A percentile compares a stretch with the other conserved stretches of the same genome.
These are phyloP conservation scores for Chloropsis cyanopogon DNA, from an alignment of 2,113 vertebrate species.

Conservation along the genomic window DNA sequence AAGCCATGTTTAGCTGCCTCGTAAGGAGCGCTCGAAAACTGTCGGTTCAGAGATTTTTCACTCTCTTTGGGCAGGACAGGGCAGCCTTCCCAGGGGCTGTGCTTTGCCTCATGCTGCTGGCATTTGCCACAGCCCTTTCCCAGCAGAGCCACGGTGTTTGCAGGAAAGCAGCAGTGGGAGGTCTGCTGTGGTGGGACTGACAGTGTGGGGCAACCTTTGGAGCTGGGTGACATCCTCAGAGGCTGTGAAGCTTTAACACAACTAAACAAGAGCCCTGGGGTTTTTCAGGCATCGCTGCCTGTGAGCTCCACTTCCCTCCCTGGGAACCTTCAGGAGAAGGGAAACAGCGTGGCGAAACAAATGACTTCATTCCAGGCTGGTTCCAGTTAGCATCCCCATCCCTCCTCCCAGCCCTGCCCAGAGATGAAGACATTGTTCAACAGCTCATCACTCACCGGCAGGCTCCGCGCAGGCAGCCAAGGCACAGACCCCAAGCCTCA, in stretches of 20 bases:
- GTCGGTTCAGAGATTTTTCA: background rate
- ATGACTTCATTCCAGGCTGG: conserved; percentile 55
- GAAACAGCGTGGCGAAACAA: background rate
- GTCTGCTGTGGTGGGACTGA: background rate
- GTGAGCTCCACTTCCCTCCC: background rate
- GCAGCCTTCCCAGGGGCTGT: rapidly evolving
- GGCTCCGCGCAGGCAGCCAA: conserved; percentile 26
- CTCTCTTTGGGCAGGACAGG: background rate
- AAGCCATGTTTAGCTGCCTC: background rate
- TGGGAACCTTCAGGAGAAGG: background rate
- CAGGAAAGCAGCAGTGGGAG: background rate
- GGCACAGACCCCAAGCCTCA: background rate
- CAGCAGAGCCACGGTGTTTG: background rate
- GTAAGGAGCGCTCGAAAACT: background rate
- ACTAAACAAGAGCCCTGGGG: rapidly evolving
- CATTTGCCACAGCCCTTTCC: background rate
- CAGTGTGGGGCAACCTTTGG: background rate
- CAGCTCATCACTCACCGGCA: conserved; percentile 56
- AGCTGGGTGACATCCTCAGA: rapidly evolving
- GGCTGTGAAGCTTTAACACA: background rate
- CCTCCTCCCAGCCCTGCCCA: conserved; percentile 48
- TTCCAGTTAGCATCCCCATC: conserved; percentile 46
- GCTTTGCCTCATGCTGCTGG: rapidly evolving
- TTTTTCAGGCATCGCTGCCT: background rate
- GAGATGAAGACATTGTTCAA: conserved; percentile 57